These are phyloP conservation scores for Sweltsa coloradensis DNA, from an alignment of 1,140 invertebrate genomes.

Conservation along the genomic window DNA sequence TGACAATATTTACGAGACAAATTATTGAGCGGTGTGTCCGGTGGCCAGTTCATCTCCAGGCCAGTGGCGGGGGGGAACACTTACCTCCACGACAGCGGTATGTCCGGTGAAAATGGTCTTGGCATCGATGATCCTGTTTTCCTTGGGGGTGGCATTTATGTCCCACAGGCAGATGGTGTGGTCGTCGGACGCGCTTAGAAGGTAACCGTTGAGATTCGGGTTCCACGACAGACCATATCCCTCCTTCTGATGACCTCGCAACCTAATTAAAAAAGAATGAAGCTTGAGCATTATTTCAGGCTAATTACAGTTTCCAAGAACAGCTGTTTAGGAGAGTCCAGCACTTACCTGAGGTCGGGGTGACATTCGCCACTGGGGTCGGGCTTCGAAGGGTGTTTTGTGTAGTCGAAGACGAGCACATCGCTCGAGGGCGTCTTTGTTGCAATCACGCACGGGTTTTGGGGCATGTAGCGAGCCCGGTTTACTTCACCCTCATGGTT, in stretches of 20 bases:
- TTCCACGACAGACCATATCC: constrained; percentile 99
- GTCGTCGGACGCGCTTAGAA: constrained; percentile 95
- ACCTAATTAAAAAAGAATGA: constrained; percentile 33
- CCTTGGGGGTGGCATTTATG: constrained; percentile 91
- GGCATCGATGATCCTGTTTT: constrained; percentile 90
- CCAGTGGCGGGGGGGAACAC: no score
- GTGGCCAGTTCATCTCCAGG: no score
- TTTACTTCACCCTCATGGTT: constrained; percentile 99
- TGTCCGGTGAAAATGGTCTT: constrained; percentile 99
- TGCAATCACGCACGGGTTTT: constrained; percentile 98
- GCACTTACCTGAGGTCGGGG: constrained; percentile 55
- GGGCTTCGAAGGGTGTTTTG: constrained; percentile 98
- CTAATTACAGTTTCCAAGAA: constrained; percentile 13
- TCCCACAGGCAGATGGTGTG: constrained; percentile 99
- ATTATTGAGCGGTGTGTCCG: no score
- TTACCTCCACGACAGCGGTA: constrained; percentile 91
- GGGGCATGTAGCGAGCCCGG: constrained; percentile 97
- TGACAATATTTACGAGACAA: no score
- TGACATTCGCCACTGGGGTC: constrained; percentile 94
- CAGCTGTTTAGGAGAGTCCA: neutral
- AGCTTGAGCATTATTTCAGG: neutral
- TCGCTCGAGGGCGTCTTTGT: constrained; percentile 99
- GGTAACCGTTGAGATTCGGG: constrained; percentile 93
- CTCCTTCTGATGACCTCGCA: constrained; percentile 98
- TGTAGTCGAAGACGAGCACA: constrained; percentile 98